These are phyloP conservation scores for Tribolium castaneum DNA, from an alignment of 1,140 invertebrate genomes.

Conservation along the genomic window DNA sequence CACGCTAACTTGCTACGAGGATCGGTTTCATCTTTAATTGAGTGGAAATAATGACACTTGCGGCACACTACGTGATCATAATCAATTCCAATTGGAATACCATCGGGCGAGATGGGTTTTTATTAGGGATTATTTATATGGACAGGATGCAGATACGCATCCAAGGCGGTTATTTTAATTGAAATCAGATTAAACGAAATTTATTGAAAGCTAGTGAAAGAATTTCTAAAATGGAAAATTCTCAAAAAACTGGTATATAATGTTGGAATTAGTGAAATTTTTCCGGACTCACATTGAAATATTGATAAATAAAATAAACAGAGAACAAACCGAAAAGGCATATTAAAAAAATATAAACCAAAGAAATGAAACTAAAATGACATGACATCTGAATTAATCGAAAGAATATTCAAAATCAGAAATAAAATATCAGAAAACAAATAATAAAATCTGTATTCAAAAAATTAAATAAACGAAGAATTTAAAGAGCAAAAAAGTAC, in stretches of 20 bases:
- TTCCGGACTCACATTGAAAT: too few species aligned
- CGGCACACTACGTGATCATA: not conserved
- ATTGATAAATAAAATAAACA: too few species aligned
- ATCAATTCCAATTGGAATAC: not conserved
- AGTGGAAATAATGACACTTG: conserved; percentile 33
- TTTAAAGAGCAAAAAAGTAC: too few species aligned
- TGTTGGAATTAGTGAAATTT: too few species aligned
- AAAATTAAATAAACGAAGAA: too few species aligned
- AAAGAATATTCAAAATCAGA: too few species aligned
- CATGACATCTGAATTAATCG: too few species aligned
- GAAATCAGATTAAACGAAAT: not conserved
- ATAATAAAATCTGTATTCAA: too few species aligned
- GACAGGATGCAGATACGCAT: not conserved
- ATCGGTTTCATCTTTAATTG: conserved; percentile 41
- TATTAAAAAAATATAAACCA: too few species aligned
- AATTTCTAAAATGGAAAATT: not conserved
- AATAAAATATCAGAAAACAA: too few species aligned
- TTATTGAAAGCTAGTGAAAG: not conserved
- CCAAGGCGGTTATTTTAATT: not conserved
- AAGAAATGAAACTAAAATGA: too few species aligned
- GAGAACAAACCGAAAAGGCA: too few species aligned
- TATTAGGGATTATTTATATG: not conserved
- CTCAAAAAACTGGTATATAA: not conserved
- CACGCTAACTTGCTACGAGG: conserved; percentile 29
- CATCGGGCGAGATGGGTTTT: not conserved